Evolutionary conservation across 2,888 invertebrate genomes (phyloP).

Genomic region (Macrophya alboannulata): DNA sequence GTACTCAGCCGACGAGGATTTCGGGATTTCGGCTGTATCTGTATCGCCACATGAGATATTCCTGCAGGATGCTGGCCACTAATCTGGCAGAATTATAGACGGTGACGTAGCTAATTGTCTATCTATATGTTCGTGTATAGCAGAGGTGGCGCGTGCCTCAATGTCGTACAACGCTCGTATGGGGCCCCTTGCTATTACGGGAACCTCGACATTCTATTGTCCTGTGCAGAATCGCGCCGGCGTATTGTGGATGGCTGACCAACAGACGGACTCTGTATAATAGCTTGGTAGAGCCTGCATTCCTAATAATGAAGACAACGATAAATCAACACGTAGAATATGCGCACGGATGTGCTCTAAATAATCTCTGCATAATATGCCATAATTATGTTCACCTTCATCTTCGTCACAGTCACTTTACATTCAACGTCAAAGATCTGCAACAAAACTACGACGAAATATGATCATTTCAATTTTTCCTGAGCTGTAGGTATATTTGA

Average conservation of each 20-base stretch:
- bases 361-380: conserved; percentile 80
- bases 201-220: conserved; percentile 63
- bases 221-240: conserved; percentile 69
- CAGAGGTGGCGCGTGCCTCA: conserved; percentile 75
- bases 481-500: neutral
- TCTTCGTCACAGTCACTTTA: conserved; percentile 25
- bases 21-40: conserved; percentile 49
- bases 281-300: conserved; percentile 77
- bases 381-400: conserved; percentile 74
- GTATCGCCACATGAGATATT: conserved; percentile 64
- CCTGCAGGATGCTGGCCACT: conserved; percentile 69
- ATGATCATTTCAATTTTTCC: neutral
- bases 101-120: conserved; percentile 79
- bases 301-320: conserved; percentile 80
- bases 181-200: conserved; percentile 64
- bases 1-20: conserved; percentile 21
- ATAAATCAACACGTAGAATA: conserved; percentile 80
- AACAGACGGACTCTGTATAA: conserved; percentile 75
- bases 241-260: conserved; percentile 74
- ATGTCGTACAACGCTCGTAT: conserved; percentile 71
- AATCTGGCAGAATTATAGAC: conserved; percentile 74
- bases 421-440: neutral
- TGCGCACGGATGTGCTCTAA: conserved; percentile 79
- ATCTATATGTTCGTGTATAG: conserved; percentile 72
- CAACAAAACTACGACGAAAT: neutral